phyloP scores from a whole-genome alignment of 2,113 vertebrate species.

The Indicator indicator region DNA sequence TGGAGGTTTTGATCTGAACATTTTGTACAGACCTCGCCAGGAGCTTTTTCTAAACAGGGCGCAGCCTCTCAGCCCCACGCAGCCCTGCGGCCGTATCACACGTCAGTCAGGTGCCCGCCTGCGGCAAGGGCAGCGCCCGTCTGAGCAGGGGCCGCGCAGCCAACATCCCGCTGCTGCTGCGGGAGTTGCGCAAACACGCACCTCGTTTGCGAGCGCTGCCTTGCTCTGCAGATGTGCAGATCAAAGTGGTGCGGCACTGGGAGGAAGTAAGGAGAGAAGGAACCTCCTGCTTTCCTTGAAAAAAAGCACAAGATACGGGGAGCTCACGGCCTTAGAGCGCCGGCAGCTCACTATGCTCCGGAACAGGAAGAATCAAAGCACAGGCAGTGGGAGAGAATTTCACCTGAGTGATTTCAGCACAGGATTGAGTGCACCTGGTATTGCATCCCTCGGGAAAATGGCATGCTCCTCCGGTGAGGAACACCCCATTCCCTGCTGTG shows the following conservation, averaged over 20 bases:
- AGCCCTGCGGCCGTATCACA: fast-evolving
- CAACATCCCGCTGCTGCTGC: fast-evolving
- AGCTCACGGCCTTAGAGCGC: background rate
- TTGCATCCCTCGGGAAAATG: background rate
- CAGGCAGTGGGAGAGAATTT: background rate
- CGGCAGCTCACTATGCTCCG: background rate
- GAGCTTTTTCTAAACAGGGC: background rate
- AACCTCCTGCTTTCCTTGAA: background rate
- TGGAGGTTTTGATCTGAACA: background rate
- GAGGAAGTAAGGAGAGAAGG: background rate
- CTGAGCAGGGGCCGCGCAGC: fast-evolving
- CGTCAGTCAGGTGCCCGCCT: fast-evolving
- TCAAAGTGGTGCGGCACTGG: fast-evolving
- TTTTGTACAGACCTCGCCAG: background rate
- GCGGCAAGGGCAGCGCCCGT: fast-evolving
- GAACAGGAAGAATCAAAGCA: background rate
- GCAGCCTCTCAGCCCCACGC: background rate
- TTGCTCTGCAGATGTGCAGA: fast-evolving
- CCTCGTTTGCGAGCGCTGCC: background rate
- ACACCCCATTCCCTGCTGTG: background rate
- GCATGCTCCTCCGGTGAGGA: background rate
- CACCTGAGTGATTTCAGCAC: background rate
- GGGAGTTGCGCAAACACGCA: fast-evolving
- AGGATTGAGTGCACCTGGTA: background rate
- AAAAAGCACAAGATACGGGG: background rate